Conservation (phyloP, 2,113 vertebrate species). For the Onychorhynchus coronatus region DNA sequence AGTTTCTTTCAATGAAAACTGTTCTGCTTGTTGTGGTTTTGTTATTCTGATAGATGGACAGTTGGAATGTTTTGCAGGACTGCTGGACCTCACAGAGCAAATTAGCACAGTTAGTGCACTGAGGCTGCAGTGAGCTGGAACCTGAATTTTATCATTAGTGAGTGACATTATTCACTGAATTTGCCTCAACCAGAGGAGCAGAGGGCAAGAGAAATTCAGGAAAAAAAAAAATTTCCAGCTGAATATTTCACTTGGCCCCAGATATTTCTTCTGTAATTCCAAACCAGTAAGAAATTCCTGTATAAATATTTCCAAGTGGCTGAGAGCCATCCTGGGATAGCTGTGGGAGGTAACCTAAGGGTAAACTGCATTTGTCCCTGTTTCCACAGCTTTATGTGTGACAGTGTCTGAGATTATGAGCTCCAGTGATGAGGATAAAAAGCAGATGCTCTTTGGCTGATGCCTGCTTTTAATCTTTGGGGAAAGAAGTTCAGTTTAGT, state of each 20-base stretch:
- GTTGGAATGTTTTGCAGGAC: neutral
- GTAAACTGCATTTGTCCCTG: neutral
- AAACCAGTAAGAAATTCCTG: neutral
- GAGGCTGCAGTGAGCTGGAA: neutral
- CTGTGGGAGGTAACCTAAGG: neutral
- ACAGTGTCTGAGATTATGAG: neutral
- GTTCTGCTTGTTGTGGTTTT: neutral
- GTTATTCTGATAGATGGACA: neutral
- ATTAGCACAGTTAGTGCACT: neutral
- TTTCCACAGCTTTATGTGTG: neutral
- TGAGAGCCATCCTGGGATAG: neutral
- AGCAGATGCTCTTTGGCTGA: neutral
- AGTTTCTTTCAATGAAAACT: neutral
- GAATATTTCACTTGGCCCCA: neutral
- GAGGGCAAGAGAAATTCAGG: too few relatives aligned
- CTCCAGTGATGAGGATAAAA: neutral
- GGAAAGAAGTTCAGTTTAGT: neutral
- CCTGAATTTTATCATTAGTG: neutral
- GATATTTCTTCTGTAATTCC: neutral
- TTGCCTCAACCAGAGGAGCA: neutral
- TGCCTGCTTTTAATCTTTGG: neutral
- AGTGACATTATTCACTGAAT: neutral
- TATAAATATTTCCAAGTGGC: neutral
- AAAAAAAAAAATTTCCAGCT: neutral
- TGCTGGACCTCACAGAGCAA: neutral